Base-by-base conservation (phyloP, 1,140 invertebrate genomes). In the Diabrotica virgifera region DNA sequence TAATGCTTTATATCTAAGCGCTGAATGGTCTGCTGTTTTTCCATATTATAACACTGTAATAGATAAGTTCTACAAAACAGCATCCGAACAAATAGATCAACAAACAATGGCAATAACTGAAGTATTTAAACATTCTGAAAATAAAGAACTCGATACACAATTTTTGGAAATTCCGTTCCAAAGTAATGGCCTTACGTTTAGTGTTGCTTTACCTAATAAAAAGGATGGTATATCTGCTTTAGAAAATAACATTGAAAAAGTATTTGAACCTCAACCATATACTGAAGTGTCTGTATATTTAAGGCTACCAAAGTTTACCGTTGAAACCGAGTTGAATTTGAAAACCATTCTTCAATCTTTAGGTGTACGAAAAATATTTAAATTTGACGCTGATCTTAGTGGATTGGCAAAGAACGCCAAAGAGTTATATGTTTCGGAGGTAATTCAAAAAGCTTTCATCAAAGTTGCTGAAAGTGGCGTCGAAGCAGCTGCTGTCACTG, bases 1-100 rank as follows among this genome's bases (percentile, higher is more conserved):
- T 0, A 95, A 95, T 79, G 91, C 91, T 10, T 80, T 95, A 36
- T 92, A 95, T 76, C 95, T 95, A 78, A 94, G 93, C 35, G 76
- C 65, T 53, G 80, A 78, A 51, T 90, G 89, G 89, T 68, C 80
- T 57, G 77, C 76, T 9, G 76, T 81, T 51, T 90, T 91, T 68
- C 69, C 73, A 73, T 2, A 56, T 65, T 2, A 88, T 84, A 0
- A 66, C 59, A 52, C 76, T 75, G 4, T 73, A 72, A 66, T 76
- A 76, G 36, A 89, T 85, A 76, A 70, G 79, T 74, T 71, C 82
- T 56, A 79, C 63, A 68, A 63, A 37, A 68, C 62, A 12, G 60
- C 74, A 38, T 70, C 72, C 6, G 37, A 71, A 7, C 35, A 59
- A 9, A 76, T 72, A 0, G 77, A 80, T 35, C 78, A 73, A 0